Conservation (phyloP, 2,888 invertebrate genomes). For the Drosophila anceps region DNA sequence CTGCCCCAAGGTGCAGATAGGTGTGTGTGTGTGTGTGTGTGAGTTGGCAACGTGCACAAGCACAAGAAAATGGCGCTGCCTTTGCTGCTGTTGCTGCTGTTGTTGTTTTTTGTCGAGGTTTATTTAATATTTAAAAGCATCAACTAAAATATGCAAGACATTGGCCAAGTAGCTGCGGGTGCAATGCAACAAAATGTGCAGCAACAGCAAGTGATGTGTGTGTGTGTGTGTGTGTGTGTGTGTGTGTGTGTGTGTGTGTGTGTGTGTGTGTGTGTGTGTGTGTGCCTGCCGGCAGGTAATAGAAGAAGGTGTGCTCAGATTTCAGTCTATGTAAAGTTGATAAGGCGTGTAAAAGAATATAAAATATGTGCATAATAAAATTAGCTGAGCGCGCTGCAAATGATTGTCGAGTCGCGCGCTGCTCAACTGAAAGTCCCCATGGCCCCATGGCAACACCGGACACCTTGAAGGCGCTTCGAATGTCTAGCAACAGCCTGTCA, state of each 20-base stretch:
- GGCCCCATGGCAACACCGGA: neutral
- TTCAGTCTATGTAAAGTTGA: constrained; percentile 54
- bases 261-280: neutral
- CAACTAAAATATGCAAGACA: constrained; percentile 41
- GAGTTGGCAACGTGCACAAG: constrained; percentile 41
- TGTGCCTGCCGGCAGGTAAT: constrained; percentile 22
- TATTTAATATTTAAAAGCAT: constrained; percentile 57
- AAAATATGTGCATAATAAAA: constrained; percentile 64
- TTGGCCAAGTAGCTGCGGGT: constrained; percentile 28
- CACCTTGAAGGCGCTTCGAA: constrained; percentile 1
- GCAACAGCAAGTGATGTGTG: constrained; percentile 1
- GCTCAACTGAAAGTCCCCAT: neutral
- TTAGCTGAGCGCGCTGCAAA: constrained; percentile 30
- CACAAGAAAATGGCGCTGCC: constrained; percentile 12
- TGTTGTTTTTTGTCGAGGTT: constrained; percentile 16
- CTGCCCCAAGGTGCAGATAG: constrained; percentile 12
- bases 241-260: too few species aligned
- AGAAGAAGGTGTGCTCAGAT: constrained; percentile 37
- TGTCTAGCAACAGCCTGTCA: neutral
- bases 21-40: constrained; percentile 2
- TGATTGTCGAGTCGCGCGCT: neutral
- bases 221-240: constrained; percentile 8
- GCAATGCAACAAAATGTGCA: constrained; percentile 39
- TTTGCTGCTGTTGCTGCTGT: constrained; percentile 10
- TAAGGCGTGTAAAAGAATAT: constrained; percentile 58